Conservation (phyloP, 2,113 vertebrate genomes). For the Eolophus roseicapilla region DNA sequence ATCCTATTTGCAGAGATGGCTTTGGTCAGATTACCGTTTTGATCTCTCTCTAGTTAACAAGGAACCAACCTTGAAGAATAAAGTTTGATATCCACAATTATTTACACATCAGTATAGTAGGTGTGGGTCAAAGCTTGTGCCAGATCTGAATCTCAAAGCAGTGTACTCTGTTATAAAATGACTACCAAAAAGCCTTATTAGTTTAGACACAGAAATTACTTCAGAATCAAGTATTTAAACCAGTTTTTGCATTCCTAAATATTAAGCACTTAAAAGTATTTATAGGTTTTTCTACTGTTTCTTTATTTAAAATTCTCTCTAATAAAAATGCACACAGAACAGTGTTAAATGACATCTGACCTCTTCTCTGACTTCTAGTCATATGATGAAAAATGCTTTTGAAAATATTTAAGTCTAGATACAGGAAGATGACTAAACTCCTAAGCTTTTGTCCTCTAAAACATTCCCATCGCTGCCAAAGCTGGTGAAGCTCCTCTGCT, state of each 20-base stretch:
- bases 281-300: conserved; percentile 7
- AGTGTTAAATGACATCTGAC: conserved; percentile 37
- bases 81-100: neutral
- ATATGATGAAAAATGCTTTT: conserved; percentile 46
- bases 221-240: neutral
- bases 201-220: neutral
- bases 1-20: neutral
- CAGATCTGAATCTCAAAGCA: neutral
- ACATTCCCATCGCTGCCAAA: neutral
- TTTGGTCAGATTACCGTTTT: neutral
- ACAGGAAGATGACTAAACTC: conserved; percentile 64
- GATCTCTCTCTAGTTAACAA: neutral
- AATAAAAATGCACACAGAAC: conserved; percentile 2
- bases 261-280: conserved; percentile 12
- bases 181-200: neutral
- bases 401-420: conserved; percentile 51
- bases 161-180: neutral
- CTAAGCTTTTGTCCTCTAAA: conserved; percentile 48
- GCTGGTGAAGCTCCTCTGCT: conserved; percentile 3
- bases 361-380: conserved; percentile 29
- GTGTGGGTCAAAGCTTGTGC: neutral
- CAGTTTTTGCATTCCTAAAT: conserved; percentile 19
- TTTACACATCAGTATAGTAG: neutral
- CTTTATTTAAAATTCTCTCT: conserved; percentile 29
- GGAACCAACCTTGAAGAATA: neutral